These are phyloP conservation scores for Pilophorus perplexus DNA, from an alignment of 2,888 invertebrate species.

Conservation along the genomic window DNA sequence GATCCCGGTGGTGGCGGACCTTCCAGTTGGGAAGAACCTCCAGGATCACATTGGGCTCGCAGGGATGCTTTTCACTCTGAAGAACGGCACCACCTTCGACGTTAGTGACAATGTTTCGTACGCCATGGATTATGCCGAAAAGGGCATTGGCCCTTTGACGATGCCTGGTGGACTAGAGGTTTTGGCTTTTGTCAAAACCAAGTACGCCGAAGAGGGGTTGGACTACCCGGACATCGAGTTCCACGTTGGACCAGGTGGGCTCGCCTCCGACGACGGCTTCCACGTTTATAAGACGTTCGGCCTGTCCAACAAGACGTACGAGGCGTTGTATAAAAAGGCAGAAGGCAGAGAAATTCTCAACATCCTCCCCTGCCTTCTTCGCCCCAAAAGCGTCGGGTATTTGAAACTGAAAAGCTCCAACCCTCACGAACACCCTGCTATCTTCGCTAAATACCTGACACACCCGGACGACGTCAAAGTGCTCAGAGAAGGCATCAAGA, in stretches of 20 bases:
- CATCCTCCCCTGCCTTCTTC: conserved; percentile 22
- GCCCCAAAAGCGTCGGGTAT: conserved; percentile 52
- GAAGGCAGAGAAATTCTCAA: conserved; percentile 19
- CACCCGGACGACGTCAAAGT: conserved; percentile 73
- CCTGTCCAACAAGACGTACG: conserved; percentile 15
- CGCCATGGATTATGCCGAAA: conserved; percentile 11
- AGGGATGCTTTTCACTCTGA: conserved; percentile 29
- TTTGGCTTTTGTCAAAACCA: conserved; percentile 39
- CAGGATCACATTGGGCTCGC: conserved; percentile 44
- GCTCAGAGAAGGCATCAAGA: conserved; percentile 68
- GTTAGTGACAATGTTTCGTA: not conserved
- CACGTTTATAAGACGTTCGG: conserved; percentile 25
- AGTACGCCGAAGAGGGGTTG: conserved; percentile 20
- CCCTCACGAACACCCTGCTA: conserved; percentile 55
- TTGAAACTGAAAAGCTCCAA: conserved; percentile 53
- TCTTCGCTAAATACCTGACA: conserved; percentile 60
- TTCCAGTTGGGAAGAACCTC: conserved; percentile 47
- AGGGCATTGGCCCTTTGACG: conserved; percentile 11
- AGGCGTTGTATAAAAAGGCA: conserved; percentile 13
- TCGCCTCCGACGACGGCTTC: conserved; percentile 20
- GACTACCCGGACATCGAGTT: conserved; percentile 41
- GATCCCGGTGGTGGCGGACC: conserved; percentile 44
- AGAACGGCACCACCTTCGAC: conserved; percentile 9
- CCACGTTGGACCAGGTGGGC: conserved; percentile 27
- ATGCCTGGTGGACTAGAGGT: conserved; percentile 38